phyloP scores from a whole-genome alignment of 2,888 invertebrate species.

The Ochlodes sylvanus region DNA sequence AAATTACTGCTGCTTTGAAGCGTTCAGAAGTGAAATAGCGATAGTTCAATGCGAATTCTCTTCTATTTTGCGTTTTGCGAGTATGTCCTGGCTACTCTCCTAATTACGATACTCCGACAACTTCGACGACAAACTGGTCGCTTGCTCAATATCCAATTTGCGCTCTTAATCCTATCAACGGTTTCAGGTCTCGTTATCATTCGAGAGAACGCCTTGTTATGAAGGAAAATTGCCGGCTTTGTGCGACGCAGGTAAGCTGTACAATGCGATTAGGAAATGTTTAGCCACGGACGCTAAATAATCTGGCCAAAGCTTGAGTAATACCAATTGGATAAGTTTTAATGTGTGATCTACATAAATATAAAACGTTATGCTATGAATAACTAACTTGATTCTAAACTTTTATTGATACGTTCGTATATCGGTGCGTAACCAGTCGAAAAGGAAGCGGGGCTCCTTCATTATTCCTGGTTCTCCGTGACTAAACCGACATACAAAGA shows the following conservation, averaged over 20 bases:
- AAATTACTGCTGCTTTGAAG: too few species aligned
- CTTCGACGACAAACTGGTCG: slow-evolving; percentile 74
- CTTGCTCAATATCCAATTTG: slow-evolving; percentile 79
- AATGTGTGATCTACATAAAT: background rate
- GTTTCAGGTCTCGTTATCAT: slow-evolving; percentile 70
- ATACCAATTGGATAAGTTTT: background rate
- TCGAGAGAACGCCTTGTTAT: slow-evolving; percentile 43
- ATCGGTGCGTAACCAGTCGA: too few species aligned
- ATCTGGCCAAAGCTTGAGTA: background rate
- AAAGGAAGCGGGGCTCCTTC: too few species aligned
- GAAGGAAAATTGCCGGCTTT: slow-evolving; percentile 32
- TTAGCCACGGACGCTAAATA: background rate
- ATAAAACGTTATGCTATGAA: background rate
- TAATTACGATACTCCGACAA: slow-evolving; percentile 79
- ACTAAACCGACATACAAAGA: too few species aligned
- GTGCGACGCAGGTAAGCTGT: slow-evolving; percentile 13
- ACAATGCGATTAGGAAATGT: slow-evolving; percentile 18
- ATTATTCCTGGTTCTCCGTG: too few species aligned
- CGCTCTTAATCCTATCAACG: slow-evolving; percentile 74
- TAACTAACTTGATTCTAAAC: too few species aligned
- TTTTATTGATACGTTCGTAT: background rate
- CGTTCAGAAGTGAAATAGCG: background rate
- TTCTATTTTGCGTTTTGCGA: background rate
- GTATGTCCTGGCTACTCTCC: slow-evolving; percentile 54
- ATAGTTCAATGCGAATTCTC: background rate